Evolutionary conservation across 2,113 vertebrate genomes (phyloP).

Genomic region (Butorides virescens): DNA sequence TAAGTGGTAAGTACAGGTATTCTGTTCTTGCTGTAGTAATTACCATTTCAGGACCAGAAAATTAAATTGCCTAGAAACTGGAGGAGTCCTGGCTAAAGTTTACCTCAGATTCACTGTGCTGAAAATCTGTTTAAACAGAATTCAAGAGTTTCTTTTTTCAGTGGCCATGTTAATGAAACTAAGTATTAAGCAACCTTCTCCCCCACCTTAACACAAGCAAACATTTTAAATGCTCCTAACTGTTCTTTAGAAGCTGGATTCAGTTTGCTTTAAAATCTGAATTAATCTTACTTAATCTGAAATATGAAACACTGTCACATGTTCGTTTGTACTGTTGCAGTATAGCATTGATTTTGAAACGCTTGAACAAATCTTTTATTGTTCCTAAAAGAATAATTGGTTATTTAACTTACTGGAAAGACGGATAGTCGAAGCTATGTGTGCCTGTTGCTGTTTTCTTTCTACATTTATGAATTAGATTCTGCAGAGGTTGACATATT

Average conservation of each 20-base stretch:
- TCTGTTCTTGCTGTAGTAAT: not conserved
- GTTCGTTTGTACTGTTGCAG: not conserved
- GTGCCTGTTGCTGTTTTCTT: not conserved
- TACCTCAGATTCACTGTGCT: not conserved
- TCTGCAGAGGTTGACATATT: not conserved
- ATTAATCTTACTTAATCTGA: constrained; percentile 7
- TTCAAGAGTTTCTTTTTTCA: not conserved
- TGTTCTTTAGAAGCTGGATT: not conserved
- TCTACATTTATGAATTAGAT: not conserved
- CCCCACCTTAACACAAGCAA: not conserved
- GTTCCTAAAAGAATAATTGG: not conserved
- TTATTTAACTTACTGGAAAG: not conserved
- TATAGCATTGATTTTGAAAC: constrained; percentile 3
- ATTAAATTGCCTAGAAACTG: not conserved
- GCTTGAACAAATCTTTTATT: not conserved
- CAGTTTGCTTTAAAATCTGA: not conserved
- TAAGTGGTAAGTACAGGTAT: not conserved
- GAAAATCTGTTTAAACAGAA: not conserved
- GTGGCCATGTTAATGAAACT: not conserved
- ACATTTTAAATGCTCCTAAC: not conserved
- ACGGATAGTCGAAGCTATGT: not conserved
- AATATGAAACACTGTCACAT: constrained; percentile 12
- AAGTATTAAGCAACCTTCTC: not conserved
- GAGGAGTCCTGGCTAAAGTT: not conserved
- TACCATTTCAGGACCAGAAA: not conserved